phyloP scores from a whole-genome alignment of 2,797 vertebrate genomes.

The Oreochromis mossambicus region DNA sequence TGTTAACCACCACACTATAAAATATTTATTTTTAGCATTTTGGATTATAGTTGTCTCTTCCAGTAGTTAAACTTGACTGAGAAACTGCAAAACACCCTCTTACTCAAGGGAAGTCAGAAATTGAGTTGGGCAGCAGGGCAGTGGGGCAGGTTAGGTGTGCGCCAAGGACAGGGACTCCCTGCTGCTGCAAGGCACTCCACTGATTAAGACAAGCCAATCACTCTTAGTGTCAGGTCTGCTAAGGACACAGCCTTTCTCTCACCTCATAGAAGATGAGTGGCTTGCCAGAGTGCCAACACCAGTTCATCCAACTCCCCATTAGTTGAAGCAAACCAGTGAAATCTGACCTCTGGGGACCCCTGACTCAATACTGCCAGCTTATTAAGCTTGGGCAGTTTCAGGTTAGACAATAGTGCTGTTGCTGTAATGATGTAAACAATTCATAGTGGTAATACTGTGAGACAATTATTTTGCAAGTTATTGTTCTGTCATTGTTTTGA shows the following conservation, averaged over 20 bases:
- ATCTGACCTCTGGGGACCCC: slow-evolving; percentile 20
- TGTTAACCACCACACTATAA: neutral
- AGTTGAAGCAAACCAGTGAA: slow-evolving; percentile 20
- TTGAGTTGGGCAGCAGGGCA: neutral
- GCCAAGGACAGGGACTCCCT: slow-evolving; percentile 21
- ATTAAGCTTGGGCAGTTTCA: slow-evolving; percentile 30
- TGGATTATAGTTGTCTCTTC: neutral
- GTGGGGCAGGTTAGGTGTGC: slow-evolving; percentile 7
- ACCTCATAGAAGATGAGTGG: slow-evolving; percentile 16
- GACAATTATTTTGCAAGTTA: slow-evolving; percentile 43
- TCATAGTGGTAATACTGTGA: slow-evolving; percentile 28
- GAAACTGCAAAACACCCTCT: neutral
- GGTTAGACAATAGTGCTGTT: slow-evolving; percentile 15
- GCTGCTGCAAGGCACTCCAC: slow-evolving; percentile 43
- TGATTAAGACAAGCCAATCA: slow-evolving; percentile 64
- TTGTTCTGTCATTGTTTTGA: slow-evolving; percentile 56
- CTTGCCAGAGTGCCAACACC: neutral
- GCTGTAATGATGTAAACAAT: slow-evolving; percentile 57
- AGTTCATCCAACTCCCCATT: slow-evolving; percentile 27
- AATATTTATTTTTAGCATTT: neutral
- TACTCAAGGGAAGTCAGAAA: neutral
- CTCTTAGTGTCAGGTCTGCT: slow-evolving; percentile 46
- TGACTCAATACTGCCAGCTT: slow-evolving; percentile 3
- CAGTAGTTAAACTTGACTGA: neutral
- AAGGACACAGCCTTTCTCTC: slow-evolving; percentile 32